phyloP scores from a whole-genome alignment of 2,797 vertebrate genomes.

The Brachyalestes nurse region DNA sequence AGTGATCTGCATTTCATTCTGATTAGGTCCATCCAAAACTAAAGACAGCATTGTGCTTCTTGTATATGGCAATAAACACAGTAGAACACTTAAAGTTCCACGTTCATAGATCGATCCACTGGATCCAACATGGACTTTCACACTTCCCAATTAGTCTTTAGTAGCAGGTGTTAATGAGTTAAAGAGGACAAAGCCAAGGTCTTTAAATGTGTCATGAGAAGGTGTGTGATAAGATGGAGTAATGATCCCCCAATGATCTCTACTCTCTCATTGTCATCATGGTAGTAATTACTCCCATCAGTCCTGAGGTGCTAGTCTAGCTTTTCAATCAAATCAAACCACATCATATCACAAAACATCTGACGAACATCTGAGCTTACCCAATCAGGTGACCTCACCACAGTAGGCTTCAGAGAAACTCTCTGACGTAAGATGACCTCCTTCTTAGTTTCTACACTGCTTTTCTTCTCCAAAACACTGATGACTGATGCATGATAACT shows the following conservation, averaged over 20 bases:
- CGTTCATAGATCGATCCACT: too few species aligned
- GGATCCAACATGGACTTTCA: neutral
- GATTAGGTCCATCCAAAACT: too few species aligned
- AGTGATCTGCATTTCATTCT: too few species aligned
- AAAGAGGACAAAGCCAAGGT: slow-evolving; percentile 21
- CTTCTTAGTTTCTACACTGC: neutral
- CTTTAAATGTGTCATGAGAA: neutral
- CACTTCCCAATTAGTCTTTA: neutral
- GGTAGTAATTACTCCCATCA: slow-evolving; percentile 26
- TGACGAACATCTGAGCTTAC: slow-evolving; percentile 36
- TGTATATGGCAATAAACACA: too few species aligned
- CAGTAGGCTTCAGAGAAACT: slow-evolving; percentile 24
- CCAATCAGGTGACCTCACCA: slow-evolving; percentile 43
- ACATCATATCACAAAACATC: slow-evolving; percentile 22
- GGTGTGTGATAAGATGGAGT: too few species aligned
- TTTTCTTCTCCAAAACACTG: slow-evolving; percentile 12
- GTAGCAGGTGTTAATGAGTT: too few species aligned
- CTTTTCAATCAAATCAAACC: neutral
- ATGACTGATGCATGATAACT: neutral
- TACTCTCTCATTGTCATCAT: slow-evolving; percentile 22
- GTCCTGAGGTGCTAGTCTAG: slow-evolving; percentile 22
- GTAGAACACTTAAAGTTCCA: too few species aligned
- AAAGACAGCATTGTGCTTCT: too few species aligned
- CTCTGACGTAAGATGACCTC: neutral
- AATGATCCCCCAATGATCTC: slow-evolving; percentile 60